phyloP scores from a whole-genome alignment of 64 coral and sea anemone genomes.

The Dendrophyllia cribrosa region DNA sequence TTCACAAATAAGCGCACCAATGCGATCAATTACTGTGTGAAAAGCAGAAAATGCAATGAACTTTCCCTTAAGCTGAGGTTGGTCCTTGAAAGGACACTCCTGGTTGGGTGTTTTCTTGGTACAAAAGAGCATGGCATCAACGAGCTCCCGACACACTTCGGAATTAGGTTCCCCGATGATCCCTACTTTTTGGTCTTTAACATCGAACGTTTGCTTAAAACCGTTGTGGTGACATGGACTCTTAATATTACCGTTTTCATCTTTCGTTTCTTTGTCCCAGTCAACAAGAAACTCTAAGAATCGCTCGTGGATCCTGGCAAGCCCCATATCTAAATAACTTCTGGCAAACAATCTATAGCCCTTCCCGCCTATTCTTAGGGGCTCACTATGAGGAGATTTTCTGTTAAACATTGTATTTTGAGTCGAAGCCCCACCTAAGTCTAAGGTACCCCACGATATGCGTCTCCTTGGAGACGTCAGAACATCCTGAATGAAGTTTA shows the following conservation, averaged over 20 bases:
- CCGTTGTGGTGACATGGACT: background rate
- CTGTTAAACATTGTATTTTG: background rate
- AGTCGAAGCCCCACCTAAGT: background rate
- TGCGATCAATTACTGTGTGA: background rate
- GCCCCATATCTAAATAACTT: background rate
- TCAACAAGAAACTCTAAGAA: background rate
- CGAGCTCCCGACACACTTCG: background rate
- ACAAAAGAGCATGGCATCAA: background rate
- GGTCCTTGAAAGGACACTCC: background rate
- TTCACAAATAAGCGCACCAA: background rate
- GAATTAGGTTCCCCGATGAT: background rate
- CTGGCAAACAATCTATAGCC: background rate
- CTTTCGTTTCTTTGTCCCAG: background rate
- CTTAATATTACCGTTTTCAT: background rate
- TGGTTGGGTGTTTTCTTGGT: background rate
- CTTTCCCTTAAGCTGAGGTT: background rate
- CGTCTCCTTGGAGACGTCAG: background rate
- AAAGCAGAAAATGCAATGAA: conserved; percentile 19
- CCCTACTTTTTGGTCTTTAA: background rate
- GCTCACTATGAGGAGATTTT: too few relatives aligned
- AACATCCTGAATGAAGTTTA: conserved; percentile 1
- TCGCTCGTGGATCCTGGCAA: background rate
- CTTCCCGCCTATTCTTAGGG: background rate
- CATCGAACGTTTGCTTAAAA: background rate
- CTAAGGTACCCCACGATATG: background rate